Evolutionary conservation across 92 coral and sea anemone species (phyloP), one percentile per base, ranked within the genome.

Genomic region (Heteractis magnifica): DNA sequence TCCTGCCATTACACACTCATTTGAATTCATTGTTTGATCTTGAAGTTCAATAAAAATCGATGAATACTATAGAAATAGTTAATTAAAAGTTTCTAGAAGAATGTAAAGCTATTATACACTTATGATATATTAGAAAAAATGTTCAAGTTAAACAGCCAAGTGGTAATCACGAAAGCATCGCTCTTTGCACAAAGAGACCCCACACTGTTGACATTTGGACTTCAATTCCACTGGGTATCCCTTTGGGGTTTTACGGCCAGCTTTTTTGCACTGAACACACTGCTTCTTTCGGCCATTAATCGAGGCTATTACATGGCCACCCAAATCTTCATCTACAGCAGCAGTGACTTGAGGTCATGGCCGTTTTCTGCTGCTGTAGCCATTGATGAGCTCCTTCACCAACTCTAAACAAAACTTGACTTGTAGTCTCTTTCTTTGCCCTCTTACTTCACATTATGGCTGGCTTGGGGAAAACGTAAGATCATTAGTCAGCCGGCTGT

Each of bases 171-270:
- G 65, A 59, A 59, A 59, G 65, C 65, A 10, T 10, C n/a, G 65
- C 65, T 59, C 65, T 10, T 59, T 59, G n/a, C 65, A 8, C n/a
- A 59, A 59, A 59, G 65, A 15, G 13, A 59, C 65, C 16, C 14
- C 65, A 1, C 4, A 59, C 65, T 59, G 65, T 59, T 59, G n/a
- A 59, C n/a, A 59, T 59, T 59, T 59, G 14, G 65, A 59, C 65
- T 59, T 10, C 13, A 18, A 59, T 59, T 59, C 65, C 14, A 59
- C 65, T 10, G 65, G 65, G n/a, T 59, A 59, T 59, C 65, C 65
- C 65, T 59, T 59, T 10, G n/a, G 65, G 65, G 65, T 59, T 52
- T 52, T 52, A 59, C n/a, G 65, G 65, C 65, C 65, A 59, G 65
- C 65, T 59, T 59, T 59, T 15, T 59, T 59, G 65, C 65, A 59